These are phyloP conservation scores for Steinernema hermaphroditum DNA, from an alignment of 2,888 invertebrate species.

Conservation along the genomic window DNA sequence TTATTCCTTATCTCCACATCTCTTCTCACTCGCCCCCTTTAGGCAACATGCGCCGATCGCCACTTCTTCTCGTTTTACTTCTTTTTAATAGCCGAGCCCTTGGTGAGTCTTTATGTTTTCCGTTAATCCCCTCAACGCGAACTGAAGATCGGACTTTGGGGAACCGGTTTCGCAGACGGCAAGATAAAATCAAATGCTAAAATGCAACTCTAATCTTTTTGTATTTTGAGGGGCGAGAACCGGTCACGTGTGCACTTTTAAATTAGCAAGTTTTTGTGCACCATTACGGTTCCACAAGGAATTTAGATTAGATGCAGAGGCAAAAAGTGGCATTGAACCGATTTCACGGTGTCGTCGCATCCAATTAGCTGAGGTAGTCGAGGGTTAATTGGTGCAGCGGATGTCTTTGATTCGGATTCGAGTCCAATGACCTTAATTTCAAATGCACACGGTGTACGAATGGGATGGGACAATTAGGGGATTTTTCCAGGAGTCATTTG, in stretches of 20 bases:
- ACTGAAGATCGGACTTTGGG: background rate
- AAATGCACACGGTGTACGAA: too few species aligned
- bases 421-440: too few species aligned
- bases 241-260: background rate
- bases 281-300: background rate
- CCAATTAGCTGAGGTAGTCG: too few species aligned
- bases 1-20: background rate
- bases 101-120: background rate
- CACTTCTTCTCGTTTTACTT: background rate
- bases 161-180: background rate
- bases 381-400: too few species aligned
- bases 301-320: background rate
- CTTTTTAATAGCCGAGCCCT: background rate
- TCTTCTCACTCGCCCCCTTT: background rate
- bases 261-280: background rate
- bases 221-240: background rate
- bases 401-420: too few species aligned
- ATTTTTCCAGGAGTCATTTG: too few species aligned
- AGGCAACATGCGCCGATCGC: background rate
- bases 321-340: conserved; percentile 7
- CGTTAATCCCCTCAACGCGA: background rate
- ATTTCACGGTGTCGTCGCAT: background rate
- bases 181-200: background rate
- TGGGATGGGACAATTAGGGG: too few species aligned
- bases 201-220: conserved; percentile 16